Evolutionary conservation across 2,888 invertebrate genomes (phyloP), one percentile per base, ranked within the genome.

Genomic region (Harpalus rufipes): DNA sequence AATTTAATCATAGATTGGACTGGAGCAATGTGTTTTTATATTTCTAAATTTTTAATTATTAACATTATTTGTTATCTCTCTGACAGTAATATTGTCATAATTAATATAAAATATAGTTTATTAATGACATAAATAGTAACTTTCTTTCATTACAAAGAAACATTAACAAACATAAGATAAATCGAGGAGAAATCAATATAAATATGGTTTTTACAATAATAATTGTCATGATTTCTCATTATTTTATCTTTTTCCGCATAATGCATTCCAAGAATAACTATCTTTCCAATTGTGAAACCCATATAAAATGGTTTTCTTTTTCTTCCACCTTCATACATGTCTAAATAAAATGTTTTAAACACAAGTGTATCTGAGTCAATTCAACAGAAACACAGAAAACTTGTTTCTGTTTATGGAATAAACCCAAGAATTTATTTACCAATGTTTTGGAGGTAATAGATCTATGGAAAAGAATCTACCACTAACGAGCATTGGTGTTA

Each of bases 391-490:
- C 44, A 51, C 7, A 68, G n/a, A 74, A 74, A 74, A 68, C 68
- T 32, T 32, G 68, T 39, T 74, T 44, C 44, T 44, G 44, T 10
- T 74, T 44, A 21, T 65, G 61, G 39, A 58, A 59, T 74, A 74
- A 74, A 44, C 72, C 72, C 72, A 74, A 74, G 44, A 74, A 16
- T 14, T 68, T 6, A 16, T 87, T 85, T 87, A 7, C 87, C 87
- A 87, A 87, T 87, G 86, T 86, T 87, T 87, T 87, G 87, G 87
- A 87, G 87, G 86, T 87, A 86, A 85, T 84, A 65, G 81, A 80
- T 86, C 85, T 82, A 86, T 85, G 7, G 44, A 65, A 63, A 8
- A 85, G 63, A 58, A 61, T 61, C 84, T 82, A 79, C 68, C 87
- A 87, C 86, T 87, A 87, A 87, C 87, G 87, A 87, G 87, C 86